Base-by-base conservation (phyloP, 2,888 invertebrate species). In the Lasioglossum villosulum region DNA sequence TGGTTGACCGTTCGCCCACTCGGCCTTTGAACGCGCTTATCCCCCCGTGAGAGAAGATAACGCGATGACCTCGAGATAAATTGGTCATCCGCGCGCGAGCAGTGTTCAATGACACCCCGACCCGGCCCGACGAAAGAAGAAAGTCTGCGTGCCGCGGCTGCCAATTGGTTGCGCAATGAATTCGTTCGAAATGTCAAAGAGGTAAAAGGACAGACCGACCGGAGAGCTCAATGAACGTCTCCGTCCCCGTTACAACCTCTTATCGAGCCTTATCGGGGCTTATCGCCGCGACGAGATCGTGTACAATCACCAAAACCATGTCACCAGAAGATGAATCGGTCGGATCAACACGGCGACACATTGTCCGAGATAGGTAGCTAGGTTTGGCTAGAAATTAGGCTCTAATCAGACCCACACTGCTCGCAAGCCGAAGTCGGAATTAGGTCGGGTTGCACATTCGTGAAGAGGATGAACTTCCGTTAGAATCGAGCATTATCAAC, bases 1-100 rank as follows among this genome's bases (percentile, higher is more conserved):
- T 88, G 87, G 85, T 86, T 84, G 87, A 80, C 84, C 87, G 76
- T 87, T 90, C 89, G 90, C 90, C 90, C 88, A 91, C 92, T 80
- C 90, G 84, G 78, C 80, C 83, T 84, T 83, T 86, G 89, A 85
- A 78, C 85, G 84, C n/a, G 10, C 27, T 10, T 34, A 27, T 37
- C 16, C 70, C 72, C 82, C 75, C 80, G 84, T 78, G 84, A 82
- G 84, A 82, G 85, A 86, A 83, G 89, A 90, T 89, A 89, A 90
- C 87, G 88, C 90, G 90, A 89, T 83, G 90, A 90, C 90, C 89
- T 89, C 89, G 83, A 80, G 86, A 89, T 90, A 88, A 90, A 90
- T 89, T 89, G 85, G 75, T 80, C 87, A 82, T 72, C 70, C 85
- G 70, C 68, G 68, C 23, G 23, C 66, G 82, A 23, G 10, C 52